Percentiles rank a stretch among this genome's conserved stretches.
phyloP scores from a whole-genome alignment of 2,113 vertebrate species.

The Nothocercus nigrocapillus region DNA sequence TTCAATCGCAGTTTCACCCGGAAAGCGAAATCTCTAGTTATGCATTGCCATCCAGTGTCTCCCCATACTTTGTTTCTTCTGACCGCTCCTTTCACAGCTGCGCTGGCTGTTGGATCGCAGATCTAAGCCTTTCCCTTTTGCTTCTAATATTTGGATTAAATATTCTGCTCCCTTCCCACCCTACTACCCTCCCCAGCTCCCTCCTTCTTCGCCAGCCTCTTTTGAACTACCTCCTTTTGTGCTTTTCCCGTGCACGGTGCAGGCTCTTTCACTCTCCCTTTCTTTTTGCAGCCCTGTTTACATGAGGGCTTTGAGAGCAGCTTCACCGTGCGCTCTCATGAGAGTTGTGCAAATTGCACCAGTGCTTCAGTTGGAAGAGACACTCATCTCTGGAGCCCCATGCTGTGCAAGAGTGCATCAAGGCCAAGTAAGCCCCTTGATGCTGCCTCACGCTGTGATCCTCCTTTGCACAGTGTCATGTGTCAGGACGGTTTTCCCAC shows the following conservation, averaged over 20 bases:
- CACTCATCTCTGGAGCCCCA: slow-evolving; percentile 80
- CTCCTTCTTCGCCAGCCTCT: slow-evolving; percentile 69
- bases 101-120: neutral
- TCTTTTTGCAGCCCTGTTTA: slow-evolving; percentile 77
- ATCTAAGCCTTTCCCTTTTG: slow-evolving; percentile 44
- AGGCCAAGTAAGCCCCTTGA: slow-evolving; percentile 87
- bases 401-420: slow-evolving; percentile 86
- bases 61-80: slow-evolving; percentile 38
- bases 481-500: slow-evolving; percentile 85
- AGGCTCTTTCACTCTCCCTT: slow-evolving; percentile 74
- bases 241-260: slow-evolving; percentile 58
- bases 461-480: slow-evolving; percentile 85
- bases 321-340: slow-evolving; percentile 77
- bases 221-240: slow-evolving; percentile 80
- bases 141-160: slow-evolving; percentile 72
- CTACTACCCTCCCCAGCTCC: neutral
- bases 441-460: slow-evolving; percentile 84
- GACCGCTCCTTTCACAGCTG: neutral
- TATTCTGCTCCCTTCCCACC: slow-evolving; percentile 35
- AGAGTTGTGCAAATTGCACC: slow-evolving; percentile 84
- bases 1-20: slow-evolving; percentile 13
- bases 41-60: slow-evolving; percentile 59
- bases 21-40: slow-evolving; percentile 47
- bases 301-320: slow-evolving; percentile 75
- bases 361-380: slow-evolving; percentile 81